Percentiles rank a stretch among this genome's conserved stretches.
Evolutionary conservation across 2,113 vertebrate genomes (phyloP).

Genomic region (Gallinago jamesoni): DNA sequence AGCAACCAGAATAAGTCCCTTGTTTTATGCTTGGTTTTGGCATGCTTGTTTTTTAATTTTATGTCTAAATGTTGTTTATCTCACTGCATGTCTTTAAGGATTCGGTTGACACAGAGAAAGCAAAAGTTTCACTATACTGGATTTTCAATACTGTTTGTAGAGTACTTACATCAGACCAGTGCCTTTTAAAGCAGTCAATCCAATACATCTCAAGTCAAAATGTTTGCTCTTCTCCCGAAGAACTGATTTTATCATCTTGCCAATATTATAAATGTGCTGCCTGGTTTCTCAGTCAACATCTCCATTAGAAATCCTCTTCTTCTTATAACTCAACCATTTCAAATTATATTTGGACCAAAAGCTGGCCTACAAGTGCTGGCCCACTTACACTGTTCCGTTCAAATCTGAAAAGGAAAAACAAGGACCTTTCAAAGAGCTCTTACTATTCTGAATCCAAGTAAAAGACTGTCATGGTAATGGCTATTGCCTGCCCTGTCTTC

Average conservation of each 20-base stretch:
- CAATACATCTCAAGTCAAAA: conserved; percentile 6
- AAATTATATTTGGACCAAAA: conserved; percentile 3
- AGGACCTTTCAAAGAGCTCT: conserved; percentile 2
- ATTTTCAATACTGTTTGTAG: not conserved
- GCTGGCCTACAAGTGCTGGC: not conserved
- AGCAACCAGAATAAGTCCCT: not conserved
- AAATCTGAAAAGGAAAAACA: not conserved
- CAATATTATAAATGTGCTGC: not conserved
- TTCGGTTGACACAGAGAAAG: not conserved
- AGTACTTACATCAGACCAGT: conserved; percentile 1
- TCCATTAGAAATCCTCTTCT: conserved; percentile 42
- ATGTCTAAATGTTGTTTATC: not conserved
- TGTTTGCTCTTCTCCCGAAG: not conserved
- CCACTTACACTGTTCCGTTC: not conserved
- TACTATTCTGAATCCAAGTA: not conserved
- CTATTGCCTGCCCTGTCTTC: not conserved
- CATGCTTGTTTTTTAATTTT: not conserved
- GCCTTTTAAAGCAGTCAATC: conserved; percentile 41
- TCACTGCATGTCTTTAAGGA: not conserved
- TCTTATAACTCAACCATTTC: conserved; percentile 28
- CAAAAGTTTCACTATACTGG: not conserved
- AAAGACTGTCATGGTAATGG: not conserved
- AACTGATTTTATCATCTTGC: not conserved
- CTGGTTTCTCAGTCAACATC: conserved; percentile 10
- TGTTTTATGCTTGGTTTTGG: not conserved